These are phyloP conservation scores for Anarhynchus alexandrinus DNA, from an alignment of 2,113 vertebrate species.

Conservation along the genomic window DNA sequence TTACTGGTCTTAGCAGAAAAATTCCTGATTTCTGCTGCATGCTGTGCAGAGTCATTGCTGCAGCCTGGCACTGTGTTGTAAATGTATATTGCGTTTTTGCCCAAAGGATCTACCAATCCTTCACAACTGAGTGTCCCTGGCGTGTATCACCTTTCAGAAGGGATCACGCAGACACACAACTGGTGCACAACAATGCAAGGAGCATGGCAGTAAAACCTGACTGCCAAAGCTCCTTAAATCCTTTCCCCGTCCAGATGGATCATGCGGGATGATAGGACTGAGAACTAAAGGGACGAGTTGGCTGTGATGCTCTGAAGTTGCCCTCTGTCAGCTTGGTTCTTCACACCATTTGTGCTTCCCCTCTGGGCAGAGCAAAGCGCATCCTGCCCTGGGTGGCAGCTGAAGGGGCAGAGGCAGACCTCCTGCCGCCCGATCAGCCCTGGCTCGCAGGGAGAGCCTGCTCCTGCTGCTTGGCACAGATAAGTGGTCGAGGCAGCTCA, in stretches of 20 bases:
- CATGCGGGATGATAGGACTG: fast-evolving
- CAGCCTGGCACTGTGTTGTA: background rate
- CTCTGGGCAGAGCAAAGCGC: background rate
- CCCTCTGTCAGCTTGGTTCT: background rate
- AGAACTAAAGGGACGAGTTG: background rate
- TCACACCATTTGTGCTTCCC: background rate
- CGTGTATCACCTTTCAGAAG: background rate
- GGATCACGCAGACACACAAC: background rate
- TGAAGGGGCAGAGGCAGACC: background rate
- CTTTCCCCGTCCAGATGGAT: background rate
- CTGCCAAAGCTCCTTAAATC: background rate
- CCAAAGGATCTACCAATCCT: background rate
- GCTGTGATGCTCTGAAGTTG: background rate
- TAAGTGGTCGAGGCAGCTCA: background rate
- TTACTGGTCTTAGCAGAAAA: background rate
- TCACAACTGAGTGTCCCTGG: background rate
- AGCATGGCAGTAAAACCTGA: background rate
- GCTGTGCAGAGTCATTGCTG: background rate
- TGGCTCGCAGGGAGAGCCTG: fast-evolving
- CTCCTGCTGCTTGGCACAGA: background rate
- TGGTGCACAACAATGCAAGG: background rate
- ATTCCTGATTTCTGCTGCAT: background rate
- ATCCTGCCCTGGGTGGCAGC: background rate
- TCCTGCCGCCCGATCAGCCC: background rate
- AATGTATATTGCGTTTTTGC: background rate